phyloP scores from a whole-genome alignment of 2,888 invertebrate species.

The Agrenia bidenticulata region DNA sequence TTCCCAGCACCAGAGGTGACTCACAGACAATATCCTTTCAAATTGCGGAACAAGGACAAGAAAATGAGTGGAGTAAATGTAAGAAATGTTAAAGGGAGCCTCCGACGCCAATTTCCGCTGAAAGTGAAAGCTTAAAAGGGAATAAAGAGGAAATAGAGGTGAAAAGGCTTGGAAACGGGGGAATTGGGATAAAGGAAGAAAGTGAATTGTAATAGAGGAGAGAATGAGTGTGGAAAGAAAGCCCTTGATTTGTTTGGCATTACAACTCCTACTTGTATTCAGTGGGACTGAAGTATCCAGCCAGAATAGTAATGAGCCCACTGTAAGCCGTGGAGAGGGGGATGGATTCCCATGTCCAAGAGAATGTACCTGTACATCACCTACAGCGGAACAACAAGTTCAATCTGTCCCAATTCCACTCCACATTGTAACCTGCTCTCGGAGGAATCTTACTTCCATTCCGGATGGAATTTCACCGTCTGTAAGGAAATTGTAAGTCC shows the following conservation, averaged over 20 bases:
- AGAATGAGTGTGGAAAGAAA: slow-evolving; percentile 19
- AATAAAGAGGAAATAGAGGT: neutral
- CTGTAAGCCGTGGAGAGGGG: neutral
- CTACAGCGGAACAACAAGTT: slow-evolving; percentile 8
- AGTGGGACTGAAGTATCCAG: slow-evolving; percentile 11
- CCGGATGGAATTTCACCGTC: slow-evolving; percentile 36
- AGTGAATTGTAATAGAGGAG: slow-evolving; percentile 9
- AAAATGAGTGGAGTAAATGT: neutral
- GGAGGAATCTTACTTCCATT: slow-evolving; percentile 39
- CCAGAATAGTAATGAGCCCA: slow-evolving; percentile 18
- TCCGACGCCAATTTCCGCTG: slow-evolving; percentile 11
- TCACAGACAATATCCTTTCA: no score
- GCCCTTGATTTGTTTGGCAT: slow-evolving; percentile 22
- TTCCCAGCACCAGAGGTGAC: no score
- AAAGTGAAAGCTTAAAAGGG: slow-evolving; percentile 17
- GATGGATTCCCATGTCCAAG: slow-evolving; percentile 18
- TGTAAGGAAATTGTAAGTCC: slow-evolving; percentile 43
- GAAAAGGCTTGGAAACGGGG: neutral
- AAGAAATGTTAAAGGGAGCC: neutral
- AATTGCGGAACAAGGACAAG: no score
- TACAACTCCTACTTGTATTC: slow-evolving; percentile 22
- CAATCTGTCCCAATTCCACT: slow-evolving; percentile 22
- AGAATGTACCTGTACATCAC: slow-evolving; percentile 25
- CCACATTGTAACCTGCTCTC: slow-evolving; percentile 31
- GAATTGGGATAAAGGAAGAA: slow-evolving; percentile 1